Base-by-base conservation (phyloP, 2,113 vertebrate species). In the Salvelinus fontinalis region DNA sequence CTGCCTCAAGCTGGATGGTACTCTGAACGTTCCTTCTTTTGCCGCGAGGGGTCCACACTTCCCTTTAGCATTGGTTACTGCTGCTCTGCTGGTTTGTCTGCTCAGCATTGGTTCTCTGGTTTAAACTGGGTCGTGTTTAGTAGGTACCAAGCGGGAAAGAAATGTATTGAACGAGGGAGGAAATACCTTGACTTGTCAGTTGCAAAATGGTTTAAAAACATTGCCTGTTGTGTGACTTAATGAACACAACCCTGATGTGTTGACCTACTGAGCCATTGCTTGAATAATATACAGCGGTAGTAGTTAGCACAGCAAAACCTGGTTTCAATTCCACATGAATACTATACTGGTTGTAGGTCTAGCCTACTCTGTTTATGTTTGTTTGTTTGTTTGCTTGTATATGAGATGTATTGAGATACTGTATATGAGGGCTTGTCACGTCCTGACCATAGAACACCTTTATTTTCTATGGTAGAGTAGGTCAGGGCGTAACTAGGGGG, bases 1-100 rank as follows among this genome's bases (percentile, higher is more conserved):
- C 78, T 96, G 95, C 70, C 92, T 96, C 14, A 85, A 81, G 71
- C 79, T 95, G 80, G 92, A 94, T 0, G 93, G 95, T 39, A 92
- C 87, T 1, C 31, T 94, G 39, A 92, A 94, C 0, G 29, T 94
- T 39, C 75, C 84, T 64, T 93, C 13, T 0, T 75, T 74, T 0
- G 92, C 91, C n/a, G 74, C 81, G 67, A 71, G 77, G 70, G 74
- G 76, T 24, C 67, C 75, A 11, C 73, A 51, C 26, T 39, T 83
- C 48, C 29, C 81, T 59, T 27, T 27, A 18, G 69, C 85, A 51
- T 18, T 88, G 31, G 0, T 92, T 7, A 73, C 54, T 0, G 1
- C n/a, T 70, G 6, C 44, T 86, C 57, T n/a, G 24, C 66, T 91
- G 34, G 67, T 91, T 39, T 74, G 77, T 68, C 59, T 91, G 54